A percentile compares a stretch with the other conserved stretches of the same genome.
Evolutionary conservation across 2,888 invertebrate genomes (phyloP).

Genomic region (Patella pellucida): DNA sequence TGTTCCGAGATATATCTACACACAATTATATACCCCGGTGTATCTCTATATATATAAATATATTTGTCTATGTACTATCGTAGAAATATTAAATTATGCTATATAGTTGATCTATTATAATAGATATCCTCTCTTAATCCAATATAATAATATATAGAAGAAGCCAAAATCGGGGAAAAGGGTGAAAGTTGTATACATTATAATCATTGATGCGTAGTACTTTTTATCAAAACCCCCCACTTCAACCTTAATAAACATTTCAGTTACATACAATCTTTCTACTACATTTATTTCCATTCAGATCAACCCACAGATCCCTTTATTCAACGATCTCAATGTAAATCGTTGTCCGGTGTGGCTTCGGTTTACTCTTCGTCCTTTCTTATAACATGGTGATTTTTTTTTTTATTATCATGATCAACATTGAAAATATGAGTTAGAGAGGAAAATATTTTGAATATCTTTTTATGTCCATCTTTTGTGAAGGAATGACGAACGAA

Average conservation of each 20-base stretch:
- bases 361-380: not conserved
- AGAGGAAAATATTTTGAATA: not conserved
- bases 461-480: too few species aligned
- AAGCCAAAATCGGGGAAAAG: not conserved
- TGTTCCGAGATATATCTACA: too few species aligned
- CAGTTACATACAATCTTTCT: too few species aligned
- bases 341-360: conserved; percentile 9
- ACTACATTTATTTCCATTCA: too few species aligned
- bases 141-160: too few species aligned
- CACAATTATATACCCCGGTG: too few species aligned
- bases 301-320: not conserved
- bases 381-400: not conserved
- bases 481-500: too few species aligned
- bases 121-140: too few species aligned
- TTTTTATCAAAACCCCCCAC: not conserved
- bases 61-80: too few species aligned
- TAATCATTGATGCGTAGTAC: not conserved
- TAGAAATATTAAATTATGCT: too few species aligned
- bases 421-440: conserved; percentile 6
- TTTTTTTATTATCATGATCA: conserved; percentile 5
- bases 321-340: not conserved
- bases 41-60: too few species aligned
- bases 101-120: too few species aligned
- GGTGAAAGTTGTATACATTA: conserved; percentile 4
- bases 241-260: conserved; percentile 5